A percentile compares a stretch with the other conserved stretches of the same genome.
Conservation (phyloP, 2,797 vertebrate genomes). For the Toxotes lorentzi region DNA sequence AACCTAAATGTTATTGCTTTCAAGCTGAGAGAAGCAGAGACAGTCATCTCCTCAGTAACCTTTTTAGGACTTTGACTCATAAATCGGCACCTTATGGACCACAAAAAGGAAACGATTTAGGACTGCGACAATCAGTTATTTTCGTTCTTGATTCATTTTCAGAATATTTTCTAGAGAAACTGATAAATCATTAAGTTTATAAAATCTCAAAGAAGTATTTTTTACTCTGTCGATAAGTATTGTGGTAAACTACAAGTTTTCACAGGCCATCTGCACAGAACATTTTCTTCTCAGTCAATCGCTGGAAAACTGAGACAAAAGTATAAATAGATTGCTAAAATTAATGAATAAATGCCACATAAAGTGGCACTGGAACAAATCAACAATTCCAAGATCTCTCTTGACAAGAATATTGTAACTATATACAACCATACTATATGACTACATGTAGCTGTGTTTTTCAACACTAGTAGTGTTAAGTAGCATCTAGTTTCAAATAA, state of each 20-base stretch:
- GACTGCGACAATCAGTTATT: no score
- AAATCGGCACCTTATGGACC: background rate
- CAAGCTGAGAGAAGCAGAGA: background rate
- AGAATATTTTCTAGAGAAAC: background rate
- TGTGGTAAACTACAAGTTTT: background rate
- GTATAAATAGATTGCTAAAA: background rate
- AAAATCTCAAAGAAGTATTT: background rate
- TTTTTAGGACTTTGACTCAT: background rate
- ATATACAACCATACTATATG: no score
- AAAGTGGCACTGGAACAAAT: no score
- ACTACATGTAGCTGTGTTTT: no score
- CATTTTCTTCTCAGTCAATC: background rate
- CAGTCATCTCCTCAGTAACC: background rate
- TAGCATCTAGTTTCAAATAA: background rate
- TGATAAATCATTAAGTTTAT: background rate
- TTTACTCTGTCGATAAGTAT: background rate
- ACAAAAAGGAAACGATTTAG: background rate
- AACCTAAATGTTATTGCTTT: slow-evolving; percentile 3
- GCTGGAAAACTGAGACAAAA: background rate
- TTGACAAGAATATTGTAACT: no score
- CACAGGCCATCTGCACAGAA: background rate
- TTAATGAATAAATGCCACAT: background rate
- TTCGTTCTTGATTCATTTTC: background rate
- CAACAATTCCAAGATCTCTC: no score
- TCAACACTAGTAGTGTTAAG: no score